Conservation (phyloP, 2,113 vertebrate species). For the Eulemur rufifrons region DNA sequence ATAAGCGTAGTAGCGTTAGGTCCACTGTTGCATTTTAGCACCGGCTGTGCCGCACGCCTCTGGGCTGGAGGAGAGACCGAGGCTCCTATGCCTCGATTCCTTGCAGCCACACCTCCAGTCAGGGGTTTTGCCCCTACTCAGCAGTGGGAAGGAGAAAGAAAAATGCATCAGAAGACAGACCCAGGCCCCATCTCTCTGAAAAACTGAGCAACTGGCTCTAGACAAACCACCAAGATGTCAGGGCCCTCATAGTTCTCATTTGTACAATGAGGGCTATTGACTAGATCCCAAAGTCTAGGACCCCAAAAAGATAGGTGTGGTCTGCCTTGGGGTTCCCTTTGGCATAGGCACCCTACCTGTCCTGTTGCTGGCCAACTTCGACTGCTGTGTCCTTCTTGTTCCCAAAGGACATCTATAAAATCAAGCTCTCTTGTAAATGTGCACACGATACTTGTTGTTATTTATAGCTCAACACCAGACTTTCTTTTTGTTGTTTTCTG, state of each 20-base stretch:
- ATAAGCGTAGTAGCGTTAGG: too few species aligned
- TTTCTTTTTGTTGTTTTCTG: neutral
- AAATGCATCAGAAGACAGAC: neutral
- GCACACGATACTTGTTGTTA: neutral
- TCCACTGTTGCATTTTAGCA: neutral
- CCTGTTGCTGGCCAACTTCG: neutral
- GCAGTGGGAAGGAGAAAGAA: neutral
- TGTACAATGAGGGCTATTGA: neutral
- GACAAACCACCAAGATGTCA: neutral
- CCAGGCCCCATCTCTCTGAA: rapidly evolving
- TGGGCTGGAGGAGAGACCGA: neutral
- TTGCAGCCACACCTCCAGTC: neutral
- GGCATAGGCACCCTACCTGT: too few species aligned
- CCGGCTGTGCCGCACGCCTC: rapidly evolving
- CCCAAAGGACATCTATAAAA: neutral
- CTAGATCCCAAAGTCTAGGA: neutral
- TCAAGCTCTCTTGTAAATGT: neutral
- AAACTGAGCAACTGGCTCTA: neutral
- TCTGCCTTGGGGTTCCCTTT: neutral
- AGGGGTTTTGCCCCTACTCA: neutral
- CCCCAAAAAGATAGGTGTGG: too few species aligned
- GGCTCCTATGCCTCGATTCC: neutral
- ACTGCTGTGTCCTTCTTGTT: neutral
- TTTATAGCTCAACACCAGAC: neutral
- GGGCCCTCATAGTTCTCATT: neutral